A percentile compares a stretch with the other conserved stretches of the same genome.
phyloP scores from a whole-genome alignment of 2,888 invertebrate genomes.

The Sminthurides aquaticus region DNA sequence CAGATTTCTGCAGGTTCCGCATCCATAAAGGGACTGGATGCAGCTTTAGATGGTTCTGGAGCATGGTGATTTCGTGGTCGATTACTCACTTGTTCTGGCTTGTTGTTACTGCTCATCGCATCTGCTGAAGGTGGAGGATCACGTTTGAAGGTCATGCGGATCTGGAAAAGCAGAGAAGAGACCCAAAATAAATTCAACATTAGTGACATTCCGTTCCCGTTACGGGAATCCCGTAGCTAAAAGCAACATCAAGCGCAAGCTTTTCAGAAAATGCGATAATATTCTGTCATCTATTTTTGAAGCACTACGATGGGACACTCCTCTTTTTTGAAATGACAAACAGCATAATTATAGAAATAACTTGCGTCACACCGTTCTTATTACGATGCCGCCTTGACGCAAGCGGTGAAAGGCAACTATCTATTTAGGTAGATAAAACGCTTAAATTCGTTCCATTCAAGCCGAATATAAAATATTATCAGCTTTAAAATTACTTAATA shows the following conservation, averaged over 20 bases:
- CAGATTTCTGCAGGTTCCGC: constrained; percentile 23
- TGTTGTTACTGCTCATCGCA: constrained; percentile 28
- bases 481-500: no score
- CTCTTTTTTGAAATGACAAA: no score
- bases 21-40: constrained; percentile 18
- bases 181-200: neutral
- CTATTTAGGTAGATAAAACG: no score
- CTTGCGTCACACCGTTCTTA: no score
- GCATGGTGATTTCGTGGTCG: constrained; percentile 40
- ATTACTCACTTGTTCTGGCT: constrained; percentile 27
- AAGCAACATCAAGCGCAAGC: neutral
- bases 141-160: constrained; percentile 42
- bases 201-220: neutral
- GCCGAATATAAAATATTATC: no score
- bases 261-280: neutral
- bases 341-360: no score
- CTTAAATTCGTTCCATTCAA: no score
- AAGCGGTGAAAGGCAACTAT: no score
- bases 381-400: no score
- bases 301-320: no score
- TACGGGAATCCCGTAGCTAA: neutral
- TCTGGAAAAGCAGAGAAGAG: constrained; percentile 24
- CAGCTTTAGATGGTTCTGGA: constrained; percentile 33
- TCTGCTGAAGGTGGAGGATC: constrained; percentile 36
- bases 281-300: no score